Conservation (phyloP, 37 sponge, comb jelly and placozoan species). For the Trichoplax adhaerens region DNA sequence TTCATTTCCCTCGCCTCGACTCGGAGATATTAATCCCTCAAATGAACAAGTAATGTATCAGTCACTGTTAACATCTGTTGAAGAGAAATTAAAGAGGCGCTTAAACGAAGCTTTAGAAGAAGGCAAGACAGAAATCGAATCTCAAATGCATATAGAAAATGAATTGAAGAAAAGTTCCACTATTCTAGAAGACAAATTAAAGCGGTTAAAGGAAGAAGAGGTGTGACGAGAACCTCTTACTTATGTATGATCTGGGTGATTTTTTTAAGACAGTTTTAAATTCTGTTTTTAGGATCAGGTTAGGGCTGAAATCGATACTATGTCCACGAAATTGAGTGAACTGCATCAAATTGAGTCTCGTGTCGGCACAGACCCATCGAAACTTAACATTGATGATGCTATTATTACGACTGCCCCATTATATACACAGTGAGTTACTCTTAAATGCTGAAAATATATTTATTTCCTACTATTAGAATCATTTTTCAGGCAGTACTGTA, state of each 20-base stretch:
- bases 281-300: constrained; percentile 24
- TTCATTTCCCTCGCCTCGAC: too few relatives aligned
- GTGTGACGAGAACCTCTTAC: constrained; percentile 18
- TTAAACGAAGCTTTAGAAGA: constrained; percentile 37
- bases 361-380: constrained; percentile 11
- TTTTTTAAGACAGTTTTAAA: neutral
- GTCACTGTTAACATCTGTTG: constrained; percentile 58
- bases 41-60: constrained; percentile 26
- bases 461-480: too few relatives aligned
- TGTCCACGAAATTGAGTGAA: constrained; percentile 57
- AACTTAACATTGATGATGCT: constrained; percentile 52
- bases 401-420: constrained; percentile 55
- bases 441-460: neutral
- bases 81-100: constrained; percentile 62
- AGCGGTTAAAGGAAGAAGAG: constrained; percentile 54
- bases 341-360: constrained; percentile 50
- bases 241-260: neutral
- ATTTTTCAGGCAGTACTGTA: neutral
- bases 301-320: constrained; percentile 33
- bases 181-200: constrained; percentile 41
- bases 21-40: neutral
- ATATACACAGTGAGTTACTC: constrained; percentile 74
- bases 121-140: constrained; percentile 63
- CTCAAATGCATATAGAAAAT: constrained; percentile 43
- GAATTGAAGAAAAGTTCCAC: constrained; percentile 49